A percentile compares a stretch with the other conserved stretches of the same genome.
Conservation (phyloP, 1,140 invertebrate genomes). For the Tribolium castaneum region DNA sequence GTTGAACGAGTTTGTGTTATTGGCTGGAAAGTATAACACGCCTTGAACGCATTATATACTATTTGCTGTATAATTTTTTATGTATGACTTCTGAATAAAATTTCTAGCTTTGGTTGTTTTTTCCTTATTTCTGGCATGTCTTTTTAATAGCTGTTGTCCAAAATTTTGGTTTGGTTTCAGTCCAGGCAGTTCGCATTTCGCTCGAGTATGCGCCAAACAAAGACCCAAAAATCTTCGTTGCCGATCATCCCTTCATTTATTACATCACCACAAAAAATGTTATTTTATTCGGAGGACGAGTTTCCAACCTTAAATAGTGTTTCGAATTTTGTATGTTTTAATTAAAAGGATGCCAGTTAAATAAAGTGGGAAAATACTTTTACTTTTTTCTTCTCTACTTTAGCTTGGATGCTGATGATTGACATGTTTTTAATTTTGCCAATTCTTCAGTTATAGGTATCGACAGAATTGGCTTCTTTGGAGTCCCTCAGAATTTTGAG, state of each 20-base stretch:
- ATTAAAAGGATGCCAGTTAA: neutral
- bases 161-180: constrained; percentile 3
- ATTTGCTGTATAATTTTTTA: constrained; percentile 16
- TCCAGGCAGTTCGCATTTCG: constrained; percentile 10
- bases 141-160: neutral
- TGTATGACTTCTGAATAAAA: neutral
- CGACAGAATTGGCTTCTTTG: constrained; percentile 42
- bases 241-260: constrained; percentile 57
- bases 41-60: neutral
- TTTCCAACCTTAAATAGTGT: neutral
- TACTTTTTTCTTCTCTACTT: neutral
- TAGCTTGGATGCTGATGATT: neutral
- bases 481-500: constrained; percentile 27
- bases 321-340: too few relatives aligned
- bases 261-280: constrained; percentile 44
- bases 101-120: neutral
- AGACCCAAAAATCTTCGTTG: constrained; percentile 39
- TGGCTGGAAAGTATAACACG: neutral
- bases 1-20: neutral
- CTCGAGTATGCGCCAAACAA: neutral
- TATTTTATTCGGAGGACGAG: constrained; percentile 47
- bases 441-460: constrained; percentile 45
- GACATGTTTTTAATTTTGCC: neutral
- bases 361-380: neutral
- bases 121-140: neutral